A percentile compares a stretch with the other conserved stretches of the same genome.
phyloP scores from a whole-genome alignment of 2,888 invertebrate species.

The Ryuthela nishihirai region DNA sequence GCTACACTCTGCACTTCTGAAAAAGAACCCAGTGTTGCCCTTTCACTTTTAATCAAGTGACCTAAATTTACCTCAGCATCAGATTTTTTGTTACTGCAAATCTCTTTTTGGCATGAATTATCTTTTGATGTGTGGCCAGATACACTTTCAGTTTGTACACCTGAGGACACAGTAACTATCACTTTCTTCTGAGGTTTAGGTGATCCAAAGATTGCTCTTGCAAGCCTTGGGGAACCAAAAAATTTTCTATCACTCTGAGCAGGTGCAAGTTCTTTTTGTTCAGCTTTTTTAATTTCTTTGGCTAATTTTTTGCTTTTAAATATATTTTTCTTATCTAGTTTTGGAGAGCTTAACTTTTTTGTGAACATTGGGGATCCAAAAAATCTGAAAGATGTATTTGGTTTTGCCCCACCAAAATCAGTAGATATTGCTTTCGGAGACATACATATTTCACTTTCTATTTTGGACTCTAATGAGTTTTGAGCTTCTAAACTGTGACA shows the following conservation, averaged over 20 bases:
- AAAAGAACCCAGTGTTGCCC: conserved; percentile 3
- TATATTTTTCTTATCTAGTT: conserved; percentile 37
- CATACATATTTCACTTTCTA: too few relatives aligned
- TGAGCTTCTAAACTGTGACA: too few relatives aligned
- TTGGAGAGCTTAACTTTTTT: conserved; percentile 41
- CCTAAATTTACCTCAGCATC: not conserved
- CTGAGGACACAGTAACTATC: conserved; percentile 26
- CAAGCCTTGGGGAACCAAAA: conserved; percentile 37
- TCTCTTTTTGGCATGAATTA: not conserved
- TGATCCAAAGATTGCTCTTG: conserved; percentile 34
- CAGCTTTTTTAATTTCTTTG: conserved; percentile 26
- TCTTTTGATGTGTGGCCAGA: not conserved
- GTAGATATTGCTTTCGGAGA: conserved; percentile 1
- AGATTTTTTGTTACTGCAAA: conserved; percentile 4
- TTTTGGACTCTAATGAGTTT: too few relatives aligned
- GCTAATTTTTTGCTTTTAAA: conserved; percentile 32
- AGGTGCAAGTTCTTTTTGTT: conserved; percentile 16
- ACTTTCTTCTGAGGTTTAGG: conserved; percentile 23
- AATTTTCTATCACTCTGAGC: conserved; percentile 30
- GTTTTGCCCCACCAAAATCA: conserved; percentile 11
- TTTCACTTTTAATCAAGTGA: not conserved
- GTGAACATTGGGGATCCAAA: conserved; percentile 42
- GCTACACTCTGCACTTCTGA: conserved; percentile 8
- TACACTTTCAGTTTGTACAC: conserved; percentile 25
- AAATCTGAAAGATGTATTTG: conserved; percentile 30